Evolutionary conservation across 2,113 vertebrate species (phyloP), one percentile per base, ranked within the genome.

Genomic region (Sapayoa aenigma): DNA sequence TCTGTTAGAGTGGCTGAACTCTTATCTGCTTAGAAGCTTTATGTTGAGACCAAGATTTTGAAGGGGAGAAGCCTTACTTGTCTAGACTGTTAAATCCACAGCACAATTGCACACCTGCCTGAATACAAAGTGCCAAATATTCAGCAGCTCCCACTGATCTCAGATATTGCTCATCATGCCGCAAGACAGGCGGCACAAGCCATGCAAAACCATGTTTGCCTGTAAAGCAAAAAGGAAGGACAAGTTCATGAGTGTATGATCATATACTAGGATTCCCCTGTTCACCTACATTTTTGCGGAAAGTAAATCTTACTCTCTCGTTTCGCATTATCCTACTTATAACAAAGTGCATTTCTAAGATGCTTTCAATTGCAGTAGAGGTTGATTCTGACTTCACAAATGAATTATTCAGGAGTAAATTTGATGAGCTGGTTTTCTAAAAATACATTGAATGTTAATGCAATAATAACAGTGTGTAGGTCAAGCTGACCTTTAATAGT

Each of bases 361-460:
- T 24, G 31, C 23, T 88, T 68, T 77, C 53, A 31, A 12, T 50
- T 83, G 46, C n/a, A 5, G 18, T 2, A 73, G 62, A 79, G 12
- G 21, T 60, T 82, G 39, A 41, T 84, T 89, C 80, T 87, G 66
- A 60, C 71, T 87, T 89, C 28, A 56, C n/a, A 82, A 85, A 91
- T 93, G n/a, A 95, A 95, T 95, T 89, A 95, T 94, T 95, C 81
- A 94, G 55, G 37, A 87, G 44, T 53, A 87, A 91, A 93, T 68
- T 78, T 37, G 46, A 93, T 93, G 71, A 87, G 63, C 16, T 66
- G 30, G 17, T 83, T 73, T 95, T 89, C 91, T 87, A 87, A 52
- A 87, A 90, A 89, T 91, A 83, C 14, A 35, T 2, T 49, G 35
- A 53, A 84, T 53, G 44, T 44, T 84, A 92, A 81, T 84, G 47